Evolutionary conservation across 1,140 invertebrate genomes (phyloP).

Genomic region (Diachasma alloeum): DNA sequence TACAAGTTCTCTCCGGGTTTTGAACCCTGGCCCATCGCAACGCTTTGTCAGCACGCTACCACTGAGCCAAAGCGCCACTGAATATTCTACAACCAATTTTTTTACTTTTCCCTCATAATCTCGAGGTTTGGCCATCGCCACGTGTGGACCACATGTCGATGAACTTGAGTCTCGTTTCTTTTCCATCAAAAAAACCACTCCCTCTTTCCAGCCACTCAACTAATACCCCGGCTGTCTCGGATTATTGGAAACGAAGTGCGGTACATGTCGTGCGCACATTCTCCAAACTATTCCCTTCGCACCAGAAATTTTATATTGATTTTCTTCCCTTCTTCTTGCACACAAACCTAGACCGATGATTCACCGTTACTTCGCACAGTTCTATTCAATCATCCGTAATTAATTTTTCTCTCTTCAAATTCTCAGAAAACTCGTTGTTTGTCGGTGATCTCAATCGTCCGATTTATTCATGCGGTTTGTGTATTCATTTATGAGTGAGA

Average conservation of each 20-base stretch:
- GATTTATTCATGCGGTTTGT: background rate
- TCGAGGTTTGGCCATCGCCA: no score
- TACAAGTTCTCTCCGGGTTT: no score
- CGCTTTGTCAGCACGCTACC: no score
- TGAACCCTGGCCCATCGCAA: no score
- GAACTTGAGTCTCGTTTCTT: background rate
- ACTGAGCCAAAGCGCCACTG: no score
- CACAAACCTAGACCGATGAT: background rate
- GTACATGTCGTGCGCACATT: background rate
- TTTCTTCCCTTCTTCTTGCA: background rate
- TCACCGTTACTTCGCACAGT: background rate
- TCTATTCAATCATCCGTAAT: background rate
- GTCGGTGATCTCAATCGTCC: background rate
- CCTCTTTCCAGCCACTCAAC: background rate
- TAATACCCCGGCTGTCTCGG: background rate
- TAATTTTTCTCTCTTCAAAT: background rate
- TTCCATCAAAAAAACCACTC: background rate
- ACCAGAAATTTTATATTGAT: background rate
- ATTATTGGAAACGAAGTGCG: background rate
- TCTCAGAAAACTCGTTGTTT: background rate
- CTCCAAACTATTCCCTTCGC: background rate
- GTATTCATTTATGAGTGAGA: background rate
- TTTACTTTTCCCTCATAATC: no score
- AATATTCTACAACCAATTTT: no score
- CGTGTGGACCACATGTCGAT: background rate